Evolutionary conservation across 1,140 invertebrate species (phyloP).

Genomic region (Drosophila cardini): DNA sequence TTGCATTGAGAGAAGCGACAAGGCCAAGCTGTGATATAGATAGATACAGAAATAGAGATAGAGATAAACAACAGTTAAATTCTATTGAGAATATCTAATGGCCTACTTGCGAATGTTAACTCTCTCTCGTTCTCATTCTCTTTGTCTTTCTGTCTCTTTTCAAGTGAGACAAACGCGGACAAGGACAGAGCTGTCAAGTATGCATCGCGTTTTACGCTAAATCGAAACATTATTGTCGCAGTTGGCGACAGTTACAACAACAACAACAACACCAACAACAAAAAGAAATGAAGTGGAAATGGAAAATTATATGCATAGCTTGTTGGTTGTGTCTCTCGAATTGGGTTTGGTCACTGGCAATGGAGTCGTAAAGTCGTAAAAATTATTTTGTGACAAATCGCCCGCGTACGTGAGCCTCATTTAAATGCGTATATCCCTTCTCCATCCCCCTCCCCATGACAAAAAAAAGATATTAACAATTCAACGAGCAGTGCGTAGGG

Average conservation of each 20-base stretch:
- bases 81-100: conserved; percentile 8
- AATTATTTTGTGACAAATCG: conserved; percentile 85
- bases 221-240: conserved; percentile 61
- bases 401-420: conserved; percentile 83
- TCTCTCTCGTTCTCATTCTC: background rate
- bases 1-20: conserved; percentile 51
- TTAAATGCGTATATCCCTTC: conserved; percentile 77
- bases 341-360: conserved; percentile 66
- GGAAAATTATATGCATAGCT: conserved; percentile 60
- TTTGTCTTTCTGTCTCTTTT: background rate
- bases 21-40: conserved; percentile 45
- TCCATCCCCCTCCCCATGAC: too few species aligned
- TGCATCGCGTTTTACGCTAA: conserved; percentile 54
- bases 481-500: conserved; percentile 58
- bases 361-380: conserved; percentile 84
- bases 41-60: conserved; percentile 24
- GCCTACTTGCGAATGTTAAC: conserved; percentile 31
- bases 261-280: conserved; percentile 36
- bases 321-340: conserved; percentile 1
- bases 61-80: conserved; percentile 54
- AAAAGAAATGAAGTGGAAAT: conserved; percentile 1
- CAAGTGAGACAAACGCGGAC: conserved; percentile 21
- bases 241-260: conserved; percentile 43
- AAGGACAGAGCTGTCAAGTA: conserved; percentile 42
- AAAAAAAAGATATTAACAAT: conserved; percentile 76